phyloP scores from a whole-genome alignment of 2,888 invertebrate genomes.

The Erebia palarica region DNA sequence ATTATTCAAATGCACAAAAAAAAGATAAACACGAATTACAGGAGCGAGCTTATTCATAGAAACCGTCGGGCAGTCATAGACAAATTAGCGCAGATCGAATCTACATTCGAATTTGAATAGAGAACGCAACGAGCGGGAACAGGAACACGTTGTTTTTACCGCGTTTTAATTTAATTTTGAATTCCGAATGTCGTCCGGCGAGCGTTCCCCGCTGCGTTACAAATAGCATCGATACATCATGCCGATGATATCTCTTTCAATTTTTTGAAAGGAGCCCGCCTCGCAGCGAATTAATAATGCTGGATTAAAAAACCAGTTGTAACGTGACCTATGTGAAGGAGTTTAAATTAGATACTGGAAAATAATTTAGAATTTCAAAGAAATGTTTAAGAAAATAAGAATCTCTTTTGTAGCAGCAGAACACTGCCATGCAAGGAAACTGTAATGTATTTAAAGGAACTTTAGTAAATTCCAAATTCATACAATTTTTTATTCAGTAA shows the following conservation, averaged over 20 bases:
- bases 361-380: no score
- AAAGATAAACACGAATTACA: slow-evolving; percentile 21
- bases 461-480: no score
- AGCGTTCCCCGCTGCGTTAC: slow-evolving; percentile 73
- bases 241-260: slow-evolving; percentile 81
- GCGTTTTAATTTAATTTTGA: slow-evolving; percentile 80
- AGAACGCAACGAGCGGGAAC: slow-evolving; percentile 66
- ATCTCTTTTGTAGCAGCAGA: no score
- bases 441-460: no score
- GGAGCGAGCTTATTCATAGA: slow-evolving; percentile 22
- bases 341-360: slow-evolving; percentile 46
- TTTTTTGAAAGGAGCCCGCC: slow-evolving; percentile 70
- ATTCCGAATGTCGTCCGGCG: slow-evolving; percentile 71
- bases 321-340: slow-evolving; percentile 58
- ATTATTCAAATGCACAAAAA: slow-evolving; percentile 1
- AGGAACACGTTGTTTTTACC: slow-evolving; percentile 79
- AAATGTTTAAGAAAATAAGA: no score
- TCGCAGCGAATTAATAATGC: slow-evolving; percentile 72
- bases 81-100: slow-evolving; percentile 80
- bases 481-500: neutral
- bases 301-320: slow-evolving; percentile 57
- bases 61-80: slow-evolving; percentile 62
- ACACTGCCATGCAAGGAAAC: no score
- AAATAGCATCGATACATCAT: slow-evolving; percentile 80
- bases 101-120: slow-evolving; percentile 52